These are phyloP conservation scores for Synanthedon tipuliformis DNA, from an alignment of 2,888 invertebrate species.

Conservation along the genomic window DNA sequence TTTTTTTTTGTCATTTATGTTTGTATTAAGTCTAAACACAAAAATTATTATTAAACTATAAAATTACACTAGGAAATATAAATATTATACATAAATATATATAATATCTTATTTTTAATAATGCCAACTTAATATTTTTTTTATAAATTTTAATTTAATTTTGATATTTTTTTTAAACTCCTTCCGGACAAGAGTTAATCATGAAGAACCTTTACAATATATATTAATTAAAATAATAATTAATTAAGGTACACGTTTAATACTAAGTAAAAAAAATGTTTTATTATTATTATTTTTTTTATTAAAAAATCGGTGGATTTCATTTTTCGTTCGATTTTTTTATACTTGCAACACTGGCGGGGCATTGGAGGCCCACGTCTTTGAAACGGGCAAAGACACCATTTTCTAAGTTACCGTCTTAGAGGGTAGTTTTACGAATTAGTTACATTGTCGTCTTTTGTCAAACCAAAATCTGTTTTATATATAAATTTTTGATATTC, in stretches of 20 bases:
- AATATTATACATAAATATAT: constrained; percentile 11
- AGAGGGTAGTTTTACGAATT: too few relatives aligned
- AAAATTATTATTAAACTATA: constrained; percentile 18
- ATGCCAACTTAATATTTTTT: constrained; percentile 13
- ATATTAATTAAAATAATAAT: constrained; percentile 6
- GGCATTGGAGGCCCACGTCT: too few relatives aligned
- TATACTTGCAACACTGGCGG: neutral
- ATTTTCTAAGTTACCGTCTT: too few relatives aligned
- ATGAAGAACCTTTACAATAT: constrained; percentile 6
- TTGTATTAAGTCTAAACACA: constrained; percentile 23
- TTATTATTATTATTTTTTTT: too few relatives aligned
- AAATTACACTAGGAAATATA: constrained; percentile 15
- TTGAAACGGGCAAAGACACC: too few relatives aligned
- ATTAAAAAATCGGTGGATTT: constrained; percentile 28
- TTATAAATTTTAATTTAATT: constrained; percentile 7
- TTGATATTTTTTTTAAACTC: constrained; percentile 10
- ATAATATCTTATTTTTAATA: constrained; percentile 6
- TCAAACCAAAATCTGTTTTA: too few relatives aligned
- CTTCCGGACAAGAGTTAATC: constrained; percentile 15
- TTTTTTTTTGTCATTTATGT: constrained; percentile 49
- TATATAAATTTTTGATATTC: too few relatives aligned
- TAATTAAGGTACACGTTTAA: too few relatives aligned
- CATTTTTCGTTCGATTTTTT: constrained; percentile 13
- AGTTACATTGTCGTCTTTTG: too few relatives aligned
- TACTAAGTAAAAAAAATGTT: too few relatives aligned